phyloP scores from a whole-genome alignment of 2,888 invertebrate genomes.

The Drosophila kambysellisi region DNA sequence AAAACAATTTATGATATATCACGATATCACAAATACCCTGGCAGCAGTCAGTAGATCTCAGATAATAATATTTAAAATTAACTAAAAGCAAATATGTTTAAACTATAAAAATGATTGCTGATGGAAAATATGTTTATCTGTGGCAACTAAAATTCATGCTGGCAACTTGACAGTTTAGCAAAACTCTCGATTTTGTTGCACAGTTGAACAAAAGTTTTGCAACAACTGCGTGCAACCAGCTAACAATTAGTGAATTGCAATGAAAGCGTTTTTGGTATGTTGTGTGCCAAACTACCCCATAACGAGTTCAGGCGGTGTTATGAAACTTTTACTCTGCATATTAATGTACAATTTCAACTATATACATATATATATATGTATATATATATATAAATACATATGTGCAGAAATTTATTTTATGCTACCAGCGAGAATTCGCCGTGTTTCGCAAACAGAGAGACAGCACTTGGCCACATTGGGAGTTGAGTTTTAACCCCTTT shows the following conservation, averaged over 20 bases:
- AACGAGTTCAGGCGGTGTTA: constrained; percentile 20
- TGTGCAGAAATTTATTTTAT: constrained; percentile 64
- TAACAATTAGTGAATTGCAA: constrained; percentile 63
- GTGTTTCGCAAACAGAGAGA: constrained; percentile 41
- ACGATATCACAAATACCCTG: constrained; percentile 11
- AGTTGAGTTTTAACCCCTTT: constrained; percentile 22
- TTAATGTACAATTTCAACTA: constrained; percentile 68
- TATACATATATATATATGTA: constrained; percentile 21
- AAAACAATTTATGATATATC: constrained; percentile 9
- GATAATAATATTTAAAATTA: background rate
- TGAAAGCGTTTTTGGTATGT: constrained; percentile 40
- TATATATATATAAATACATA: constrained; percentile 30
- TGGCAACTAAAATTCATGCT: constrained; percentile 12
- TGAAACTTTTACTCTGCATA: constrained; percentile 61
- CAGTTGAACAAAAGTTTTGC: constrained; percentile 19
- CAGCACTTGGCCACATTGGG: constrained; percentile 2
- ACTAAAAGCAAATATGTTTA: background rate
- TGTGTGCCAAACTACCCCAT: constrained; percentile 5
- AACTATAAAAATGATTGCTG: background rate
- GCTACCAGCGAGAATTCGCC: constrained; percentile 65
- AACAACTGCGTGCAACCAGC: constrained; percentile 32
- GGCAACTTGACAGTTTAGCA: constrained; percentile 30
- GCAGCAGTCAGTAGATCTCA: background rate
- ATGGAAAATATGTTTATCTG: background rate
- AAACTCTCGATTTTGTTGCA: constrained; percentile 15